Conservation (phyloP, 2,113 vertebrate species). For the Eclectus roratus region DNA sequence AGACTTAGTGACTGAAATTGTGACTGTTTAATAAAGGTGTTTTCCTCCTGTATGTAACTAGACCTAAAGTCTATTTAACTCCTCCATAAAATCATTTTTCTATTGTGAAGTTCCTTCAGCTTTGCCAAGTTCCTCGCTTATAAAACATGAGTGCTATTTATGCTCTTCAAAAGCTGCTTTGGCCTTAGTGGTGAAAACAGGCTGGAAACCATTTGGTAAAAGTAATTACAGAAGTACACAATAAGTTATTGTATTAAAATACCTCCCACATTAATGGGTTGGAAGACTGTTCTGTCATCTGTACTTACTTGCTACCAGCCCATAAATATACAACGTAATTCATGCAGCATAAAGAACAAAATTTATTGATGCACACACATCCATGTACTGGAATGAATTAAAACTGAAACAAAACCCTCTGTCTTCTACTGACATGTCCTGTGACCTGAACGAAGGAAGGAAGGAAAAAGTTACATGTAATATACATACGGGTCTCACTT, state of each 20-base stretch:
- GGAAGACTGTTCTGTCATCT: neutral
- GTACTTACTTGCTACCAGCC: neutral
- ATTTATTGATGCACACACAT: neutral
- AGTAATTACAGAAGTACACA: constrained; percentile 16
- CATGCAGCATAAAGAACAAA: neutral
- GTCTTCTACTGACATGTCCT: neutral
- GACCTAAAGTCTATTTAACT: neutral
- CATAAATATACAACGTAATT: neutral
- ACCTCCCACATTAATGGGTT: neutral
- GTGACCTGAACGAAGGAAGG: neutral
- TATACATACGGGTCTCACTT: neutral
- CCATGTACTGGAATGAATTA: neutral
- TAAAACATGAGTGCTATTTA: neutral
- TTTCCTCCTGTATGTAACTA: neutral
- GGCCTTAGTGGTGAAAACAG: neutral
- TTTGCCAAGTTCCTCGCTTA: neutral
- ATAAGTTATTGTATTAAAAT: constrained; percentile 4
- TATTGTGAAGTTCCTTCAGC: neutral
- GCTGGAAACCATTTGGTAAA: neutral
- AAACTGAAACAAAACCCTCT: neutral
- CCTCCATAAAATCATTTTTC: neutral
- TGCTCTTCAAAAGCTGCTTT: neutral
- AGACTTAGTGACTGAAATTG: neutral
- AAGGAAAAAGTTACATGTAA: neutral
- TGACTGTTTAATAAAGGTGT: neutral